These are phyloP conservation scores for Hippopotamyrus pictus DNA, from an alignment of 2,797 vertebrate species.

Conservation along the genomic window DNA sequence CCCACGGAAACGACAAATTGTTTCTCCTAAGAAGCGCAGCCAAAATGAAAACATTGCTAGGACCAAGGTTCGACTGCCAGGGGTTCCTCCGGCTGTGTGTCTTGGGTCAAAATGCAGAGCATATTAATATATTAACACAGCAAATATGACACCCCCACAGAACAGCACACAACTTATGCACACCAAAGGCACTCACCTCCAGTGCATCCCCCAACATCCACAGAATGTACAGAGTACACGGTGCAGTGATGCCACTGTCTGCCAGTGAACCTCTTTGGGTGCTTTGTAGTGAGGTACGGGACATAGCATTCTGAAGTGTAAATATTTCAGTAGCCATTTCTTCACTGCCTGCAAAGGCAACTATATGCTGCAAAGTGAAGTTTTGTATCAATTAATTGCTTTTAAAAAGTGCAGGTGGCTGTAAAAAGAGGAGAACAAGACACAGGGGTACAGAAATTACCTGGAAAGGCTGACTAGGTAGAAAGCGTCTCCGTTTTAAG, in stretches of 20 bases:
- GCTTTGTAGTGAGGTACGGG: neutral
- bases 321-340: neutral
- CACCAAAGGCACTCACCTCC: neutral
- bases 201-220: neutral
- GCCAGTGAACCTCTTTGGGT: neutral
- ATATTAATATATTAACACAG: neutral
- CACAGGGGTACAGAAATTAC: neutral
- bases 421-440: neutral
- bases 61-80: neutral
- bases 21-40: neutral
- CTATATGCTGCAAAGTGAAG: neutral
- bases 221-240: neutral
- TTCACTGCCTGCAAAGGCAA: neutral
- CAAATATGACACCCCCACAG: neutral
- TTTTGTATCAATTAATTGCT: neutral
- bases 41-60: neutral
- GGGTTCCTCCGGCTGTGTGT: neutral
- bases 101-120: neutral
- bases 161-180: neutral
- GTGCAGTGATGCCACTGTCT: neutral
- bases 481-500: neutral
- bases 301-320: neutral
- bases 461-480: neutral
- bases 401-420: neutral
- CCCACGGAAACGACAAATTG: neutral